Evolutionary conservation across 2,888 invertebrate genomes (phyloP).

Genomic region (Tetragonisca angustula): DNA sequence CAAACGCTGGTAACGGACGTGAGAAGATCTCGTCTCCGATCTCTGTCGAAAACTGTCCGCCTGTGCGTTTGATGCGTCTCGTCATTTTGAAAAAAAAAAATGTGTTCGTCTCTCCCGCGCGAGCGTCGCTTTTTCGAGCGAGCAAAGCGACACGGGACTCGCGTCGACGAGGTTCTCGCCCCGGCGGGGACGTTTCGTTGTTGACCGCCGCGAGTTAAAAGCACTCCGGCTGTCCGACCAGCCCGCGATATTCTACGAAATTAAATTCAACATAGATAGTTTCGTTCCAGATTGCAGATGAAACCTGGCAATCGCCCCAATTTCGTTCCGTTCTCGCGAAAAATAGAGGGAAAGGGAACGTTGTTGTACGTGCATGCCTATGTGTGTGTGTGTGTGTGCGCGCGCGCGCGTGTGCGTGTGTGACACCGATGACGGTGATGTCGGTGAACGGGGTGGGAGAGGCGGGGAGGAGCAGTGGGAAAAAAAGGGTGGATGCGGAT

Average conservation of each 20-base stretch:
- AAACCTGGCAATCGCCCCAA: conserved; percentile 45
- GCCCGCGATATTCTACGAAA: conserved; percentile 30
- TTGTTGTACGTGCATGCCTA: neutral
- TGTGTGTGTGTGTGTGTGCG: neutral
- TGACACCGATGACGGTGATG: neutral
- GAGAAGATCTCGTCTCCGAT: conserved; percentile 53
- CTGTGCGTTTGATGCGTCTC: neutral
- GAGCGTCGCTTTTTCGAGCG: neutral
- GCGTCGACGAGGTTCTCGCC: neutral
- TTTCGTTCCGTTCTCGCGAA: conserved; percentile 40
- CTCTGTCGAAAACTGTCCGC: conserved; percentile 30
- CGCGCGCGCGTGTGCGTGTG: neutral
- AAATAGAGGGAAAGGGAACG: conserved; percentile 15
- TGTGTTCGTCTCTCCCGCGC: too few relatives aligned
- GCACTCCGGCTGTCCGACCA: neutral
- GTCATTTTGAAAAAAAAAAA: conserved; percentile 10
- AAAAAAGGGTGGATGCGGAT: conserved; percentile 8
- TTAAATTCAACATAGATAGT: conserved; percentile 40
- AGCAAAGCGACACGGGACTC: neutral
- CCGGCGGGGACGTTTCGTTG: neutral
- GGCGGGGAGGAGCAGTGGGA: neutral
- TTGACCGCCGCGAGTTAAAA: conserved; percentile 13
- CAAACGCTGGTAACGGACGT: conserved; percentile 31
- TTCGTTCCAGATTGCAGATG: conserved; percentile 35
- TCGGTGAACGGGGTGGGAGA: neutral